phyloP scores from a whole-genome alignment of 2,113 vertebrate genomes.

The Urocolius indicus region DNA sequence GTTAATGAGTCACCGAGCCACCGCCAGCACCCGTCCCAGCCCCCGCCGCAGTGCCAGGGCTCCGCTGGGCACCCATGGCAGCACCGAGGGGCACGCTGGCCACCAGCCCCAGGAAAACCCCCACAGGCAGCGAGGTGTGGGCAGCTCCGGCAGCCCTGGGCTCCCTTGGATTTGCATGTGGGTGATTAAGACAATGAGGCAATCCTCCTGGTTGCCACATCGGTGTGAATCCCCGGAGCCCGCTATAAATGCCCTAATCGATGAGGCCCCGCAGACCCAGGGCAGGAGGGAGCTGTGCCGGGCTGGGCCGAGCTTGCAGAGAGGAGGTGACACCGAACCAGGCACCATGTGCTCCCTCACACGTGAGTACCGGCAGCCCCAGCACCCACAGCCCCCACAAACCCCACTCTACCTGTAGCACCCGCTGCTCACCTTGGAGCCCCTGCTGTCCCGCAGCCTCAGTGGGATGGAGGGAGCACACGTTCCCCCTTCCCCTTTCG shows the following conservation, averaged over 20 bases:
- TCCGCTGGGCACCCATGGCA: accelerated
- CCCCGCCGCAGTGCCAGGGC: not conserved
- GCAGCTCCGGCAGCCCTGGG: not conserved
- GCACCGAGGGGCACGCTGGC: not conserved
- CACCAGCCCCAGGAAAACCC: conserved; percentile 4
- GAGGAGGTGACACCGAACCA: not conserved
- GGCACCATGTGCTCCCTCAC: conserved; percentile 15
- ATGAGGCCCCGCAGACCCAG: conserved; percentile 38
- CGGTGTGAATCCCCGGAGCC: conserved; percentile 44
- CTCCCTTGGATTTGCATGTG: not conserved
- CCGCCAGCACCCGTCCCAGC: not conserved
- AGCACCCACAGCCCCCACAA: not conserved
- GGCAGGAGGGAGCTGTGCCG: not conserved
- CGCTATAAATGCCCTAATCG: conserved; percentile 56
- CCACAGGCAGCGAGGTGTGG: not conserved
- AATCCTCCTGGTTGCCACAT: conserved; percentile 49
- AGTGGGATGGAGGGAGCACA: accelerated
- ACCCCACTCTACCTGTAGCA: no score
- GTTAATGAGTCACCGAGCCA: conserved; percentile 40
- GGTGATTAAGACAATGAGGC: conserved; percentile 63
- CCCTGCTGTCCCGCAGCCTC: accelerated
- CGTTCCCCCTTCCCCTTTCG: accelerated
- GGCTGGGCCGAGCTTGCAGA: not conserved
- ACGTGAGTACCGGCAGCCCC: conserved; percentile 26
- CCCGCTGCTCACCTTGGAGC: not conserved